Percentiles rank a stretch among this genome's conserved stretches.
These are phyloP conservation scores for Bubo bubo DNA, from an alignment of 2,113 vertebrate species.

Conservation along the genomic window DNA sequence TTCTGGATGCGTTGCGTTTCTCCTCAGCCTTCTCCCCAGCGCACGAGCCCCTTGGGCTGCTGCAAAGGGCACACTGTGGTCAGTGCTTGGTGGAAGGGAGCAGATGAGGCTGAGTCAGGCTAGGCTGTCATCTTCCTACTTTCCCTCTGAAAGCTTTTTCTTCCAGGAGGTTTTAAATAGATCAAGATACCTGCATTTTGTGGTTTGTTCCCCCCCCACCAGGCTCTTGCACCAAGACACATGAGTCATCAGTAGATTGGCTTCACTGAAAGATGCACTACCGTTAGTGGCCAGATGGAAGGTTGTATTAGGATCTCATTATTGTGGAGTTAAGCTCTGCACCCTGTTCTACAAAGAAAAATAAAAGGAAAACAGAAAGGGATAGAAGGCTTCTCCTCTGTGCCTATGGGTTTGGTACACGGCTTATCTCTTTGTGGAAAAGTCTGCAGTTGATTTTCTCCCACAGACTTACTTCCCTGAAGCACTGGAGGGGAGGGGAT, in stretches of 20 bases:
- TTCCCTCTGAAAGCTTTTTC: background rate
- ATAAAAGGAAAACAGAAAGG: background rate
- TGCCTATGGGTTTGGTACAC: background rate
- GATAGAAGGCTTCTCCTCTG: background rate
- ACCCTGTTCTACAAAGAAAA: background rate
- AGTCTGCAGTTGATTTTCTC: background rate
- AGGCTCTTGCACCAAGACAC: background rate
- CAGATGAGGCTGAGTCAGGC: background rate
- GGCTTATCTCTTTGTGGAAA: background rate
- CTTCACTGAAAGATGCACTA: background rate
- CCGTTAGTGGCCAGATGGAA: background rate
- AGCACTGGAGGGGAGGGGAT: background rate
- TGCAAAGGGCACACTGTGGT: background rate
- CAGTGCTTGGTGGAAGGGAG: background rate
- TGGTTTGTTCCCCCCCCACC: background rate
- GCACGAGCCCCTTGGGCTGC: background rate
- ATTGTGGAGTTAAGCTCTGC: background rate
- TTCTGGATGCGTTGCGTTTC: background rate
- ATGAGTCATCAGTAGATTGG: background rate
- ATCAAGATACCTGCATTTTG: background rate
- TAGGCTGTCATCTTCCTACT: background rate
- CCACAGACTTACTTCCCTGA: background rate
- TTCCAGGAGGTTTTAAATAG: background rate
- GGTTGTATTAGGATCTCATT: background rate
- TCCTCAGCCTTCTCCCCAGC: accelerated